phyloP scores from a whole-genome alignment of 2,113 vertebrate genomes.

The Sclerurus mexicanus region DNA sequence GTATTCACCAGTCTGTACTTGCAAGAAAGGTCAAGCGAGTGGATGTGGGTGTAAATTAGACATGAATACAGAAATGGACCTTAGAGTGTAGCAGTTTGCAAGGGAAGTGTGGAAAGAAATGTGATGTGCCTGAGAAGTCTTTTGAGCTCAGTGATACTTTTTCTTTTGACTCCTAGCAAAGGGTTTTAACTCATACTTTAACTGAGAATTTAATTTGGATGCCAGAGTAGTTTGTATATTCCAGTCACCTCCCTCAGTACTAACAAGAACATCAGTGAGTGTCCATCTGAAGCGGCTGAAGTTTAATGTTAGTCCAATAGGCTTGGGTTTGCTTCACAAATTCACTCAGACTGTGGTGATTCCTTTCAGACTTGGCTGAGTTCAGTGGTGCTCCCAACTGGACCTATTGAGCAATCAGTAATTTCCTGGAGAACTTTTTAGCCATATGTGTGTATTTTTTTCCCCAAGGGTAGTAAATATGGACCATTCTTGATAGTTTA shows the following conservation, averaged over 20 bases:
- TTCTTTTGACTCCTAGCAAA: not conserved
- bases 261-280: not conserved
- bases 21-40: not conserved
- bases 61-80: not conserved
- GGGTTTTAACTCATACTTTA: not conserved
- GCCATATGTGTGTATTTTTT: not conserved
- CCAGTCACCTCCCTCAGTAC: no score
- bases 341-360: not conserved
- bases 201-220: not conserved
- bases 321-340: not conserved
- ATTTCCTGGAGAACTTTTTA: not conserved
- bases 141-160: not conserved
- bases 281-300: rapidly evolving
- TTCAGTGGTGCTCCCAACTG: not conserved
- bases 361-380: not conserved
- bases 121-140: not conserved
- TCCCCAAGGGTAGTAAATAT: not conserved
- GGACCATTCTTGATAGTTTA: not conserved
- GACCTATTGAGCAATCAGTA: not conserved
- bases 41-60: not conserved
- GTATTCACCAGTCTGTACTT: not conserved
- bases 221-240: not conserved
- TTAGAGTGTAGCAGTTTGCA: not conserved
- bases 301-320: not conserved
- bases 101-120: not conserved